Conservation (phyloP, 2,797 vertebrate species). For the Vespertilio murinus region DNA sequence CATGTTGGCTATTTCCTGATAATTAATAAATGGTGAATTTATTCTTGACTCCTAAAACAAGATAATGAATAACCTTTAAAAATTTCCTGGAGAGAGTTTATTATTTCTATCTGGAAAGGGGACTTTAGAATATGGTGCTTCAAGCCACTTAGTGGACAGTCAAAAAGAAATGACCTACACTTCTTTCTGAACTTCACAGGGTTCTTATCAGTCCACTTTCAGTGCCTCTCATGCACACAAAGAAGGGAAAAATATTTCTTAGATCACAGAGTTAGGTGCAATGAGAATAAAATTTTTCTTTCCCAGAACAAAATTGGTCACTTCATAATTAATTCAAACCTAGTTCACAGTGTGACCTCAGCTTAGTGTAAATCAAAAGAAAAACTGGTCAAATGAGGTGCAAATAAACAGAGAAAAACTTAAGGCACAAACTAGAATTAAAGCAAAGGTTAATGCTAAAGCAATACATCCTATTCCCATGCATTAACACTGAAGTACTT, state of each 20-base stretch:
- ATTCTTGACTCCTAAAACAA: background rate
- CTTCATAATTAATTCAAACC: constrained; percentile 43
- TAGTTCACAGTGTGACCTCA: constrained; percentile 39
- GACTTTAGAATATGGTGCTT: constrained; percentile 5
- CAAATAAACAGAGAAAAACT: constrained; percentile 8
- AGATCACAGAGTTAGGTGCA: constrained; percentile 28
- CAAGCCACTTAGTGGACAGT: background rate
- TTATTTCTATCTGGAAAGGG: background rate
- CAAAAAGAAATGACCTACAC: background rate
- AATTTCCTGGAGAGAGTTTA: background rate
- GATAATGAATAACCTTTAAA: background rate
- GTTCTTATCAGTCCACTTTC: constrained; percentile 30
- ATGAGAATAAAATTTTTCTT: constrained; percentile 43
- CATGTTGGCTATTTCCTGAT: background rate
- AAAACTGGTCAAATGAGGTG: background rate
- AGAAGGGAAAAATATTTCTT: constrained; percentile 38
- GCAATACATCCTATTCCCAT: background rate
- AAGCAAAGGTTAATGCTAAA: constrained; percentile 42
- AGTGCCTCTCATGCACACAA: background rate
- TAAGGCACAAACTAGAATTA: background rate
- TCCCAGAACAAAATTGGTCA: constrained; percentile 38
- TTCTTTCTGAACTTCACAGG: background rate
- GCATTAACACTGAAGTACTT: background rate
- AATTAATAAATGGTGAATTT: constrained; percentile 26
- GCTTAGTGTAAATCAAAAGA: constrained; percentile 34